A percentile compares a stretch with the other conserved stretches of the same genome.
Conservation (phyloP, 30 jellyfish, hydroid and myxozoan species). For the Turritopsis dohrnii region DNA sequence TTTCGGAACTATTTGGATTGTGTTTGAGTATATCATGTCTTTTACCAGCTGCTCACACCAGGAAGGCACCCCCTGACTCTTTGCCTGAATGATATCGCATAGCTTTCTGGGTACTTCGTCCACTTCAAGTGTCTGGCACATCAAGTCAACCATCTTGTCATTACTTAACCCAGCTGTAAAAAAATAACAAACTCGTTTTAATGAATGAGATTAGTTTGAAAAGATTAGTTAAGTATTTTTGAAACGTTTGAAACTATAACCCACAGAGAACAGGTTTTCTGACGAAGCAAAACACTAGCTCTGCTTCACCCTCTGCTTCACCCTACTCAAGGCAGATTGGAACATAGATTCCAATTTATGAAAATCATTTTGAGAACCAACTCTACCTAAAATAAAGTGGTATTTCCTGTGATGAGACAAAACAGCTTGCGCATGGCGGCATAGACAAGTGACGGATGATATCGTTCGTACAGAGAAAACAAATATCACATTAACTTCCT, state of each 20-base stretch:
- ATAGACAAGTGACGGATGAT: not conserved
- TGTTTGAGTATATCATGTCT: conserved; percentile 40
- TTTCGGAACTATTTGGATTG: conserved; percentile 39
- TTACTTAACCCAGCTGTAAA: conserved; percentile 43
- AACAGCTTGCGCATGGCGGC: not conserved
- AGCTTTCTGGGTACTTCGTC: conserved; percentile 52
- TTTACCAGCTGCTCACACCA: conserved; percentile 74
- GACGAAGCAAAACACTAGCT: not conserved
- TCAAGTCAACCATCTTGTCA: conserved; percentile 40
- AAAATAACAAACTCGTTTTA: not conserved
- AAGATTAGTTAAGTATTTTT: too few species aligned
- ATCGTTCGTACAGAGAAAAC: not conserved
- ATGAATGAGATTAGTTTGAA: not conserved
- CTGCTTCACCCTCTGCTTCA: not conserved
- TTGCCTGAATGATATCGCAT: conserved; percentile 37
- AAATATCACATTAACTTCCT: not conserved
- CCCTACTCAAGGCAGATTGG: not conserved
- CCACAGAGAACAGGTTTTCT: not conserved
- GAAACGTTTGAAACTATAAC: not conserved
- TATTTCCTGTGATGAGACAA: not conserved
- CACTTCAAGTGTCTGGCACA: conserved; percentile 67
- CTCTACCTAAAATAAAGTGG: not conserved
- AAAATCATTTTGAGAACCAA: too few species aligned
- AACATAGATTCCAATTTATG: too few species aligned
- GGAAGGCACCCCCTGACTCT: conserved; percentile 74